Evolutionary conservation across 2,113 vertebrate species (phyloP).

Genomic region (Peucedramus taeniatus): DNA sequence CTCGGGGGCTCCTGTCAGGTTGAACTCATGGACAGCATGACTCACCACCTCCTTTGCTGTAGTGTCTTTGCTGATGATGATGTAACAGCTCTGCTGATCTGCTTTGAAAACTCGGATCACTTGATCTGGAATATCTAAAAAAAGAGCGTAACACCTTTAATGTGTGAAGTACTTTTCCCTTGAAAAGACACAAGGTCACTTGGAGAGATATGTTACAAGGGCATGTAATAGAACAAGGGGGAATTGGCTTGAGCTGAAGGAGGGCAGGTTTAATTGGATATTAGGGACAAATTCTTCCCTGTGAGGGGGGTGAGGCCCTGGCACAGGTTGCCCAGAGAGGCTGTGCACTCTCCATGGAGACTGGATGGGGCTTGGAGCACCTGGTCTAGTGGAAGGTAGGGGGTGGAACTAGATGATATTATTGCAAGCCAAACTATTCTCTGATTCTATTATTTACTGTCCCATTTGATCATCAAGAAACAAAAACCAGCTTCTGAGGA

Average conservation of each 20-base stretch:
- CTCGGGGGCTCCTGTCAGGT: conserved; percentile 79
- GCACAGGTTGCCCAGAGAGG: background rate
- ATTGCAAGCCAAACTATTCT: background rate
- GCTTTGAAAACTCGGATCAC: conserved; percentile 95
- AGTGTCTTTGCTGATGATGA: conserved; percentile 97
- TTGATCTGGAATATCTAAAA: conserved; percentile 92
- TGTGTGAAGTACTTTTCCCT: background rate
- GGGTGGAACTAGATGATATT: background rate
- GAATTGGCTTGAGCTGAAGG: background rate
- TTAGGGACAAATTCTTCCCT: background rate
- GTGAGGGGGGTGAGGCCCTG: background rate
- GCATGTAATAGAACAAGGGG: background rate
- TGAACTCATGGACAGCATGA: conserved; percentile 88
- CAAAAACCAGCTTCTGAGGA: background rate
- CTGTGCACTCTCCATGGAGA: background rate
- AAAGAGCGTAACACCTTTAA: background rate
- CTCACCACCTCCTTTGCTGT: conserved; percentile 95
- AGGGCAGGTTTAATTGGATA: background rate
- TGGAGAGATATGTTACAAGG: background rate
- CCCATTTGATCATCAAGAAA: background rate
- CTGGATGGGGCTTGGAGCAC: background rate
- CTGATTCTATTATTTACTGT: background rate
- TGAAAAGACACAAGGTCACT: background rate
- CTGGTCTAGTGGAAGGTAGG: background rate
- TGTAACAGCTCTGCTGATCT: conserved; percentile 97